Base-by-base conservation (phyloP, 2,888 invertebrate species). In the Camponotus fellah region DNA sequence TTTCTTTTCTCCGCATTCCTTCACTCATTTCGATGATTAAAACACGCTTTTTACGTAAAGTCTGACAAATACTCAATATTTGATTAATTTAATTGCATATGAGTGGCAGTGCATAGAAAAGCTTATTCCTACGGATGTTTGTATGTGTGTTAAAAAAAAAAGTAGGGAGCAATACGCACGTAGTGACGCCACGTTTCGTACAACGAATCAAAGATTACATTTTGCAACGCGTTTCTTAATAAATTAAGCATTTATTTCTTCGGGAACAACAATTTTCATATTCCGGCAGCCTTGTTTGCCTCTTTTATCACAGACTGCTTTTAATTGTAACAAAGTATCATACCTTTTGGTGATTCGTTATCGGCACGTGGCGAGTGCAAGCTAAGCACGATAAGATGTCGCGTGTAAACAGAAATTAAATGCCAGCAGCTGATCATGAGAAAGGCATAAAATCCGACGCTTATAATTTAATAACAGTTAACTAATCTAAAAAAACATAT, bases 381-480 rank as follows among this genome's bases (percentile, higher is more conserved):
- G 84, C 85, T 83, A 84, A 84, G 62, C 72, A 84, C 82, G 76
- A 84, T 81, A 76, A 77, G 85, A 79, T 86, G 82, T 88, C 84
- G 86, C 88, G 86, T 85, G 86, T 85, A 85, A 88, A 86, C 85
- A 72, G 83, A 84, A 86, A 81, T 77, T 72, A 85, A 86, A 86
- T 74, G 85, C 84, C 86, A 83, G 86, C 87, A 89, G 88, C 86
- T 83, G 87, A 87, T 83, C 87, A 81, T 80, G 84, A 82, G 71
- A 81, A 86, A 87, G 60, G 87, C 85, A 85, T 88, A 90, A 91
- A 92, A 92, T 92, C 90, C 91, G 92, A 93, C 92, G 92, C 92
- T 93, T 93, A 91, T 92, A 91, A 93, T 93, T 93, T 92, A 93
- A 92, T 92, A 93, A 92, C 92, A 91, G 91, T 91, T 91, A 91